Conservation (phyloP, 2,113 vertebrate genomes). For the Cephalopholis sonnerati region DNA sequence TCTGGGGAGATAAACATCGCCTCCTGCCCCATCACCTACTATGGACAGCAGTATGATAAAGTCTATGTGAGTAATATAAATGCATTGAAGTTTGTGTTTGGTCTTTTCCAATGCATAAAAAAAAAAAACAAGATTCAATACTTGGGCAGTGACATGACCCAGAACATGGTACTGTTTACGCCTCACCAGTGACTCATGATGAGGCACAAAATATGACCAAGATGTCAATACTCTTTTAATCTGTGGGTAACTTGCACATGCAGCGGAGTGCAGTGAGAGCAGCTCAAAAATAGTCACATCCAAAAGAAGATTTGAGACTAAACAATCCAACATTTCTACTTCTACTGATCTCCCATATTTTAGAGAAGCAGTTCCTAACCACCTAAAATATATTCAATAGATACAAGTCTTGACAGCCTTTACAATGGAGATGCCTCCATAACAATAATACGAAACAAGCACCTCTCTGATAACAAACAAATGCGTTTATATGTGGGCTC, state of each 20-base stretch:
- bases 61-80: slow-evolving; percentile 53
- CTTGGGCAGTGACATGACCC: not conserved
- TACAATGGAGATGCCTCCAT: too few species aligned
- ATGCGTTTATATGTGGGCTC: too few species aligned
- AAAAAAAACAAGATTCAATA: not conserved
- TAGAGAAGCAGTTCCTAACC: too few species aligned
- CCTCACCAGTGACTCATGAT: not conserved
- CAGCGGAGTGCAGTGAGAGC: not conserved
- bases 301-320: not conserved
- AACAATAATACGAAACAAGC: too few species aligned
- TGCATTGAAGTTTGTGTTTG: not conserved
- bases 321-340: too few species aligned
- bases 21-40: slow-evolving; percentile 63
- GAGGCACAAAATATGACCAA: not conserved
- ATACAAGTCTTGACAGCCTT: too few species aligned
- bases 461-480: too few species aligned
- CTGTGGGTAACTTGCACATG: not conserved
- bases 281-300: not conserved
- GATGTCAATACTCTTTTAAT: not conserved
- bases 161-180: not conserved
- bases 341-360: too few species aligned
- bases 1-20: slow-evolving; percentile 61
- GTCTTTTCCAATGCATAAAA: not conserved
- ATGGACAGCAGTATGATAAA: slow-evolving; percentile 58
- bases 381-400: too few species aligned